Conservation (phyloP, 2,113 vertebrate genomes). For the Columba livia region DNA sequence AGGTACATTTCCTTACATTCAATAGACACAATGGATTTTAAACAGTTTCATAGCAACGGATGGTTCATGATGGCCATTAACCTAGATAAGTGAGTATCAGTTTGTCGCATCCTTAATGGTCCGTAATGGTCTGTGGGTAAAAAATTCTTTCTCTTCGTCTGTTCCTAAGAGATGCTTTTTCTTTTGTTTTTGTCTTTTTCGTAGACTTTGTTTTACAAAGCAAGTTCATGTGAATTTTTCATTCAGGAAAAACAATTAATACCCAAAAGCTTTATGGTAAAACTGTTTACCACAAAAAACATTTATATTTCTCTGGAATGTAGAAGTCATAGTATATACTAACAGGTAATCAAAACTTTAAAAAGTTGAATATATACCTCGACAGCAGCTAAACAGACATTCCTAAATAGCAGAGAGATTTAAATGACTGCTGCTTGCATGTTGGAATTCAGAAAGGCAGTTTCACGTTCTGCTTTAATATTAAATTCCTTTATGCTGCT, state of each 20-base stretch:
- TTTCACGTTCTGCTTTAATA: neutral
- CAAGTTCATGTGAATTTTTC: neutral
- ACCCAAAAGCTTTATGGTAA: neutral
- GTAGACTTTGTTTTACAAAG: neutral
- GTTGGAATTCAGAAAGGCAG: neutral
- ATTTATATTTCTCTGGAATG: neutral
- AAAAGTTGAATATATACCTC: neutral
- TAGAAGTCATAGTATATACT: neutral
- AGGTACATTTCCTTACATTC: slow-evolving; percentile 48
- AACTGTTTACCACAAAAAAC: neutral
- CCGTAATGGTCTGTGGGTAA: neutral
- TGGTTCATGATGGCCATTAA: slow-evolving; percentile 38
- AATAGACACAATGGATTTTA: slow-evolving; percentile 51
- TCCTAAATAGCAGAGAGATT: neutral
- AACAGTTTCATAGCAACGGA: slow-evolving; percentile 54
- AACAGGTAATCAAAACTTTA: neutral
- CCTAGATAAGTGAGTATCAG: slow-evolving; percentile 10
- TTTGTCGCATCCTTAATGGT: slow-evolving; percentile 22
- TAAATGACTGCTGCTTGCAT: neutral
- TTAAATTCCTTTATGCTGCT: neutral
- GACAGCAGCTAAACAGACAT: neutral
- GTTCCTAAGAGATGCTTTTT: neutral
- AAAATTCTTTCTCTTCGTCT: slow-evolving; percentile 17
- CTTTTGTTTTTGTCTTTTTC: neutral
- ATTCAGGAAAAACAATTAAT: neutral